Percentiles rank a stretch among this genome's conserved stretches.
These are phyloP conservation scores for Platycheirus albimanus DNA, from an alignment of 2,888 invertebrate genomes.

Conservation along the genomic window DNA sequence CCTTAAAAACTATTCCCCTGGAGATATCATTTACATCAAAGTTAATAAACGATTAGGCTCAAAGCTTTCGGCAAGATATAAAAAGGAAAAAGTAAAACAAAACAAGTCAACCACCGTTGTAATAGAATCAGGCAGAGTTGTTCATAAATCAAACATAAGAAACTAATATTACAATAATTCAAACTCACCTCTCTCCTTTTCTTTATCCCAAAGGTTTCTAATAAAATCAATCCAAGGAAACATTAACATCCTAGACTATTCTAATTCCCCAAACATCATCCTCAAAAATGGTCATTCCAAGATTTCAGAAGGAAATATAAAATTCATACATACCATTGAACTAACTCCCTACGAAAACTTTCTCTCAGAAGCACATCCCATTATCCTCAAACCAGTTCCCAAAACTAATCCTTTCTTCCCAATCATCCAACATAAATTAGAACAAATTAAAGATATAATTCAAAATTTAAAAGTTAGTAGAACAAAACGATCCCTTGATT, in stretches of 20 bases:
- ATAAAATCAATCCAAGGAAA: background rate
- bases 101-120: constrained; percentile 13
- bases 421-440: background rate
- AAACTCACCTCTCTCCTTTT: constrained; percentile 8
- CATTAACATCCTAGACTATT: constrained; percentile 3
- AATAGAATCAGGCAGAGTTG: constrained; percentile 7
- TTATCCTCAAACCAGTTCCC: background rate
- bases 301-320: background rate
- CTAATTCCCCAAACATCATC: constrained; percentile 1
- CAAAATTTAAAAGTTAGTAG: background rate
- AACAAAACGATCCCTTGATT: constrained; percentile 5
- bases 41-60: constrained; percentile 21
- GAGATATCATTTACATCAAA: constrained; percentile 8
- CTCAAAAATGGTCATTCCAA: background rate
- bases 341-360: constrained; percentile 7
- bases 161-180: constrained; percentile 20
- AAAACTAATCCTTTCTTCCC: background rate
- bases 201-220: no score
- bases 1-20: background rate
- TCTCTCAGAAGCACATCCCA: background rate
- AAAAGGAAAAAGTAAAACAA: constrained; percentile 28
- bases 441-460: background rate
- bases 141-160: no score
- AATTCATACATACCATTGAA: background rate
- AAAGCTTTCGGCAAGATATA: constrained; percentile 11